Evolutionary conservation across 2,888 invertebrate species (phyloP).

Genomic region (Tenthredo distinguenda): DNA sequence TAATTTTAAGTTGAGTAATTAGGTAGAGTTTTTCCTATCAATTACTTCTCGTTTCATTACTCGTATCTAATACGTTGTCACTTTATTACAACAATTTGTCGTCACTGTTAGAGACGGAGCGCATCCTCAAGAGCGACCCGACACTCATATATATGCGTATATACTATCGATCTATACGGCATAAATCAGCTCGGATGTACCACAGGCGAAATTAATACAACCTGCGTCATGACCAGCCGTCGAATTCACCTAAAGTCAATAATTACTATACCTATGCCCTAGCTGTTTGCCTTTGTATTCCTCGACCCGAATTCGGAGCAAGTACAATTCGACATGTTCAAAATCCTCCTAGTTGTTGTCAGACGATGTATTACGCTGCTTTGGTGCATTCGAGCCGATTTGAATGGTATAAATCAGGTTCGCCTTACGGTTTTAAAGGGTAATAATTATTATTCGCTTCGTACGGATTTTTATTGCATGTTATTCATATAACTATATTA

Average conservation of each 20-base stretch:
- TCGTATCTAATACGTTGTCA: not conserved
- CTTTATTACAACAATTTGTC: conserved; percentile 23
- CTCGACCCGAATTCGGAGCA: not conserved
- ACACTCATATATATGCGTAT: not conserved
- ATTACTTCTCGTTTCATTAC: conserved; percentile 15
- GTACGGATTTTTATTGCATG: not conserved
- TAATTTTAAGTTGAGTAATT: conserved; percentile 10
- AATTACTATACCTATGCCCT: conserved; percentile 1
- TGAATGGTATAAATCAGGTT: not conserved
- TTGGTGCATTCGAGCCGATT: not conserved
- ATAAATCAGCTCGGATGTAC: not conserved
- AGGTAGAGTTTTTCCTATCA: conserved; percentile 5
- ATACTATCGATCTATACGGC: conserved; percentile 19
- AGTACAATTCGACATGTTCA: not conserved
- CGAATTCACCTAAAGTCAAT: conserved; percentile 8
- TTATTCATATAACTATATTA: not conserved
- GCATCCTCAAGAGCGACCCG: conserved; percentile 17
- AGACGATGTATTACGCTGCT: not conserved
- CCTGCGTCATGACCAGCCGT: not conserved
- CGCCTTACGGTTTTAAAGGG: not conserved
- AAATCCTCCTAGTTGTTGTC: not conserved
- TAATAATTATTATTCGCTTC: not conserved
- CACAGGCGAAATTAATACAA: not conserved
- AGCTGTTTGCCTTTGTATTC: conserved; percentile 9
- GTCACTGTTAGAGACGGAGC: conserved; percentile 40